Evolutionary conservation across 2,797 vertebrate species (phyloP).

Genomic region (Thaleichthys pacificus): DNA sequence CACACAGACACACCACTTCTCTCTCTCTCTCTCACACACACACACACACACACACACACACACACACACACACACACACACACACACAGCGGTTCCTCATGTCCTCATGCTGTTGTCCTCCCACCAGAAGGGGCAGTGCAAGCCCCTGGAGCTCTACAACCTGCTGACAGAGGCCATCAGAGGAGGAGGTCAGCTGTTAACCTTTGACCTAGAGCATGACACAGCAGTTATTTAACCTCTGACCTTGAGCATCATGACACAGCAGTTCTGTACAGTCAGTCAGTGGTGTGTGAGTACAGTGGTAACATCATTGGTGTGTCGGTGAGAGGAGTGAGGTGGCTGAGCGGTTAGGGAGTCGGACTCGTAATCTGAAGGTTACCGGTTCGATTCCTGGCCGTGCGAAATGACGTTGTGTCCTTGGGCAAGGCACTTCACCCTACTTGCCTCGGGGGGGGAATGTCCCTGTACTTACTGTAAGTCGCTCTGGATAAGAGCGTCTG

Average conservation of each 20-base stretch:
- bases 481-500: no score
- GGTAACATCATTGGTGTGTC: neutral
- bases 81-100: neutral
- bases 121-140: conserved; percentile 55
- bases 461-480: no score
- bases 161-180: conserved; percentile 68
- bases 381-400: no score
- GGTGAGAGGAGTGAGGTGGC: no score
- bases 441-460: no score
- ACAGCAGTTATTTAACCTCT: neutral
- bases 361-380: no score
- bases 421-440: no score
- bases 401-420: no score
- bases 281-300: neutral
- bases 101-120: conserved; percentile 17
- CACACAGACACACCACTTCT: no score
- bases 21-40: no score
- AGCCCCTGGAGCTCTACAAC: conserved; percentile 58
- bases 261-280: neutral
- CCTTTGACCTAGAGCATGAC: neutral
- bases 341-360: no score
- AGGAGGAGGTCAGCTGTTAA: conserved; percentile 61
- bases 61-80: neutral
- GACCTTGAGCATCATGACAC: neutral
- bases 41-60: neutral